These are phyloP conservation scores for Polypterus bichir DNA, from an alignment of 2,113 vertebrate species.

Conservation along the genomic window DNA sequence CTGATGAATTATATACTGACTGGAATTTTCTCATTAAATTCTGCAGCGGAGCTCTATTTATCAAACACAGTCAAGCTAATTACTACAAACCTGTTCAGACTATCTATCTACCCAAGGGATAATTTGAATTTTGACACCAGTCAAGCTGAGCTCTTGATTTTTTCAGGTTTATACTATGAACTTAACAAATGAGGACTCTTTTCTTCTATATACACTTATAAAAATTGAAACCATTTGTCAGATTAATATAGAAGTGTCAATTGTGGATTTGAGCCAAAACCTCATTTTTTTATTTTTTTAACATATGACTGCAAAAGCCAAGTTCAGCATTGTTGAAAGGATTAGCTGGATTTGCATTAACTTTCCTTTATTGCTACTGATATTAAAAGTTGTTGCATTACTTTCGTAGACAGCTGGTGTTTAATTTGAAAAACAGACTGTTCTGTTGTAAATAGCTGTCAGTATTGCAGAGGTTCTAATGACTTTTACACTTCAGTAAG, in stretches of 20 bases:
- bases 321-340: background rate
- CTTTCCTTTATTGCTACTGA: no score
- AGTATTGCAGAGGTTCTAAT: no score
- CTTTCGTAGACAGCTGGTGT: no score
- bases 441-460: no score
- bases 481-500: no score
- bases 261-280: slow-evolving; percentile 41
- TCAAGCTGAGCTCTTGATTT: slow-evolving; percentile 9
- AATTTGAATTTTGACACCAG: slow-evolving; percentile 9
- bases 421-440: no score
- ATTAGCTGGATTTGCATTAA: no score
- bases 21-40: slow-evolving; percentile 23
- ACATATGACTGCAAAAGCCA: slow-evolving; percentile 21
- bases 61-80: slow-evolving; percentile 24
- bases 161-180: slow-evolving; percentile 12
- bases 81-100: slow-evolving; percentile 11
- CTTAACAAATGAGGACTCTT: slow-evolving; percentile 20
- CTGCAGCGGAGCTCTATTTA: slow-evolving; percentile 18
- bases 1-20: slow-evolving; percentile 16
- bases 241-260: slow-evolving; percentile 47
- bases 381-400: no score
- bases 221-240: slow-evolving; percentile 72
- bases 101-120: slow-evolving; percentile 3
- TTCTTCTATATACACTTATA: slow-evolving; percentile 48
- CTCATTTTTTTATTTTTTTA: slow-evolving; percentile 33